phyloP scores from a whole-genome alignment of 2,797 vertebrate genomes.

The Phoebastria nigripes region DNA sequence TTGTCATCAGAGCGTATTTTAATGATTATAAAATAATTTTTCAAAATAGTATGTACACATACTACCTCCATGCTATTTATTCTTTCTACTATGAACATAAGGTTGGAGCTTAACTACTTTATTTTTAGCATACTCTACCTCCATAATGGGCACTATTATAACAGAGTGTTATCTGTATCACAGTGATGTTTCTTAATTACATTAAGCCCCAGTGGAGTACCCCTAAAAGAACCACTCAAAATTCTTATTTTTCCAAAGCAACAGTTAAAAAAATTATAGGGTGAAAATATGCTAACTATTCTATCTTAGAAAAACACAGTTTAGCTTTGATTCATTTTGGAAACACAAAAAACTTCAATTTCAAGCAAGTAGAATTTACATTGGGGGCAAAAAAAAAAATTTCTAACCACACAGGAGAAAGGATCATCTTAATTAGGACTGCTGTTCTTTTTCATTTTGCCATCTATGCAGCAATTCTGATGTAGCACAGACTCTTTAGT shows the following conservation, averaged over 20 bases:
- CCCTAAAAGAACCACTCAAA: not conserved
- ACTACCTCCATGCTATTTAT: not conserved
- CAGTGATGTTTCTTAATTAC: not conserved
- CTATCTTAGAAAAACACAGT: not conserved
- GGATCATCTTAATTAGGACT: not conserved
- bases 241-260: not conserved
- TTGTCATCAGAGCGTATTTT: not conserved
- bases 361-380: not conserved
- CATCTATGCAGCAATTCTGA: not conserved
- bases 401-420: not conserved
- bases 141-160: not conserved
- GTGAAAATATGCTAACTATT: not conserved
- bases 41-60: not conserved
- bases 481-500: not conserved
- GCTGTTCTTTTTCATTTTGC: not conserved
- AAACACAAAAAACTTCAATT: constrained; percentile 37
- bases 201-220: not conserved
- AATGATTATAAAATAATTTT: not conserved
- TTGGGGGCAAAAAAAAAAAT: not conserved
- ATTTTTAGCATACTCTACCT: not conserved
- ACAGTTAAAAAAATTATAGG: not conserved
- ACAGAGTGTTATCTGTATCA: not conserved
- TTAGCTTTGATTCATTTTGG: not conserved
- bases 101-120: not conserved
- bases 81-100: not conserved